These are phyloP conservation scores for Neelides sp. DNA, from an alignment of 1,140 invertebrate genomes.

Conservation along the genomic window DNA sequence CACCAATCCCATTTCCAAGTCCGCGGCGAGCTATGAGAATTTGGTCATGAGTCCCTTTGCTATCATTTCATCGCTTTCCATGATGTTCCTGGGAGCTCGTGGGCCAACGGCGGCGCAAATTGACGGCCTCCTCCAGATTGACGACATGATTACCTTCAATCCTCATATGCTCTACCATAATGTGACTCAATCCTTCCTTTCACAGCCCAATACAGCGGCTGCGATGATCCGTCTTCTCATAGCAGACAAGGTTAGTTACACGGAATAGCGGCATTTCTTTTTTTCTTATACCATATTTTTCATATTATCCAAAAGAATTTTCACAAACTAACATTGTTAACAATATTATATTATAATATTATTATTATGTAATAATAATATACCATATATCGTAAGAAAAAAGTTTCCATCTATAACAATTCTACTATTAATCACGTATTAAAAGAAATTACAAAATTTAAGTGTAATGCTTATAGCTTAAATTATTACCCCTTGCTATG, in stretches of 20 bases:
- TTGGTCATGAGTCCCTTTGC: conserved; percentile 73
- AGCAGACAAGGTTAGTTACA: conserved; percentile 26
- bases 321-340: too few species aligned
- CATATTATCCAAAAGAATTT: too few species aligned
- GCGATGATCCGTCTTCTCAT: conserved; percentile 27
- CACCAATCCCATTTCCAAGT: conserved; percentile 53
- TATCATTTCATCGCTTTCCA: conserved; percentile 65
- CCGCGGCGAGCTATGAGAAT: conserved; percentile 50
- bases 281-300: too few species aligned
- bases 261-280: too few species aligned
- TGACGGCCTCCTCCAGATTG: conserved; percentile 68
- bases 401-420: too few species aligned
- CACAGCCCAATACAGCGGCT: conserved; percentile 29
- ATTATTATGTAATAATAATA: too few species aligned
- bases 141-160: conserved; percentile 76
- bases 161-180: conserved; percentile 72
- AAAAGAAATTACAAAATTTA: too few species aligned
- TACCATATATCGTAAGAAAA: too few species aligned
- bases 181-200: conserved; percentile 52
- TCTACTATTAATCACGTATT: too few species aligned
- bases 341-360: too few species aligned
- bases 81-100: conserved; percentile 73
- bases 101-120: conserved; percentile 78
- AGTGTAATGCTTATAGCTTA: too few species aligned
- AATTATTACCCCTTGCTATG: too few species aligned